phyloP scores from a whole-genome alignment of 2,797 vertebrate species.

The Passerculus sandwichensis region DNA sequence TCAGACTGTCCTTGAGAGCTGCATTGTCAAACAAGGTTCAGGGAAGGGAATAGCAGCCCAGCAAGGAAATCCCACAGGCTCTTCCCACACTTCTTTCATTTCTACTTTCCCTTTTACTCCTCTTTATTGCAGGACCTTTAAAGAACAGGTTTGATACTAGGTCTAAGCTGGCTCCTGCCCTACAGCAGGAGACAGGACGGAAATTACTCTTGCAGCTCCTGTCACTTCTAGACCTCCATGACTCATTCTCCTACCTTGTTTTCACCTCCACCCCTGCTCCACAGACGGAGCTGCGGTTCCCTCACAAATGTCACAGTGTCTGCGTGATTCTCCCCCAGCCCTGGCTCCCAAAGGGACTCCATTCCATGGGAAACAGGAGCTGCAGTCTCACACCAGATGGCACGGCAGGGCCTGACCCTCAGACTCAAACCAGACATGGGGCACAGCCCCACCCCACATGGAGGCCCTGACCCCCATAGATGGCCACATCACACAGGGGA shows the following conservation, averaged over 20 bases:
- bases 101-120: background rate
- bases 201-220: background rate
- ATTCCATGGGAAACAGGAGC: fast-evolving
- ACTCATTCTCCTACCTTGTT: background rate
- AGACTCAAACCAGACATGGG: background rate
- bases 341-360: background rate
- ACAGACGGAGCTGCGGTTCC: fast-evolving
- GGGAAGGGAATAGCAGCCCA: background rate
- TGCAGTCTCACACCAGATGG: fast-evolving
- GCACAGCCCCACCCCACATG: too few species aligned
- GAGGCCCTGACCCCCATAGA: background rate
- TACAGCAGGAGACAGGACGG: background rate
- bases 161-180: background rate
- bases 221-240: background rate
- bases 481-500: fast-evolving
- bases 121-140: background rate
- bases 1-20: background rate
- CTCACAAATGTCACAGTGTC: background rate
- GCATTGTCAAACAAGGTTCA: background rate
- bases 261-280: background rate
- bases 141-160: background rate
- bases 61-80: fast-evolving
- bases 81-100: background rate
- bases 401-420: background rate
- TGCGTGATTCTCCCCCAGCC: fast-evolving